Evolutionary conservation across 1,140 invertebrate species (phyloP), one percentile per base, ranked within the genome.

Genomic region (Drosophila repleta): DNA sequence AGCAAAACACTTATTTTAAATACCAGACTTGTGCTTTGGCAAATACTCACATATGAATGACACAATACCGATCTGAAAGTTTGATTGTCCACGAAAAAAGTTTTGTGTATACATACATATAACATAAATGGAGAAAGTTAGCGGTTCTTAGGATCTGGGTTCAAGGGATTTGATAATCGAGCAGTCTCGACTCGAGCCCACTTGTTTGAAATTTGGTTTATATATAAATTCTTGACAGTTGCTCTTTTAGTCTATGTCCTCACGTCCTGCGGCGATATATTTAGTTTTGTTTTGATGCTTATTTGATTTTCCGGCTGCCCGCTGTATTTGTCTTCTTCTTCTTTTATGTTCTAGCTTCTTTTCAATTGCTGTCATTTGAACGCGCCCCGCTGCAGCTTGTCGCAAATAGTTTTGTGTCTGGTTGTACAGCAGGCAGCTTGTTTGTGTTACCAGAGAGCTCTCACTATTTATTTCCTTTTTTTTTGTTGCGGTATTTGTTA

Each of bases 271-370:
- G 79, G 79, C 75, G 67, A 83, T 75, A 78, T 75, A 49, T 56
- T 62, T 52, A 48, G 45, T 63, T 84, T 81, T 85, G 60, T 85
- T 85, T 85, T 81, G 81, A 77, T 85, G 81, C 84, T 84, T 84
- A 84, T 85, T 84, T 84, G 81, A 84, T 84, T 83, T 76, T 79
- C 78, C 78, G 79, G 58, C 67, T 79, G 78, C 63, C 69, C 78
- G 62, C 52, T 79, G 58, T 66, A 68, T 63, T 57, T 57, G 43
- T 57, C 21, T 43, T 43, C 15, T 8, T 18, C 29, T 6, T 17
- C 39, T 17, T 76, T 76, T 62, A 45, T 61, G 61, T 65, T 56
- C 55, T 57, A 45, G 76, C 56, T 65, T 67, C 63, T 53, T 74
- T 72, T 60, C 62, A 65, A 57, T 67, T 77, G 41, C 67, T 53